phyloP scores from a whole-genome alignment of 1,140 invertebrate species.

The Euura saliciscinereae region DNA sequence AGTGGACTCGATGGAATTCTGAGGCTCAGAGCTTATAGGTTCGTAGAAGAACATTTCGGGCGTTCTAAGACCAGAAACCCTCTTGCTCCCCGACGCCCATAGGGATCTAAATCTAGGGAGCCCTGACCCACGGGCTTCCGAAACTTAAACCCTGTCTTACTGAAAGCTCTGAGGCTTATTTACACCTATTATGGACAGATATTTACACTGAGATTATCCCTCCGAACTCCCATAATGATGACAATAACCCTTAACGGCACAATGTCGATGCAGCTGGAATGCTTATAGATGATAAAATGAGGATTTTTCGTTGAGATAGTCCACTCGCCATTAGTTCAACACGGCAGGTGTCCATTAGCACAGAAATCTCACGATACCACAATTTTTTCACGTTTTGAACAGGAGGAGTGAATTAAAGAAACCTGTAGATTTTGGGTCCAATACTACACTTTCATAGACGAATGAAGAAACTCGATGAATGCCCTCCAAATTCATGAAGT shows the following conservation, averaged over 20 bases:
- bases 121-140: not conserved
- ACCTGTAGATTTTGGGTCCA: too few species aligned
- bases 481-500: too few species aligned
- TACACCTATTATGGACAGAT: not conserved
- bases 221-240: not conserved
- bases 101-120: not conserved
- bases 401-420: too few species aligned
- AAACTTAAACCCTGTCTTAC: not conserved
- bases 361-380: too few species aligned
- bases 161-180: not conserved
- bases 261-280: too few species aligned
- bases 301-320: too few species aligned
- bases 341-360: too few species aligned
- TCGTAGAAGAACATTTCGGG: not conserved
- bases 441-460: too few species aligned
- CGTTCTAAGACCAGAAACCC: conserved; percentile 4
- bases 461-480: too few species aligned
- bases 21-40: not conserved
- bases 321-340: too few species aligned
- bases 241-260: not conserved
- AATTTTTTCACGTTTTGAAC: too few species aligned
- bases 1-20: not conserved
- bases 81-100: not conserved
- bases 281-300: too few species aligned
- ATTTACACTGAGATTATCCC: not conserved